Evolutionary conservation across 2,113 vertebrate species (phyloP).

Genomic region (Ptilonorhynchus violaceus): DNA sequence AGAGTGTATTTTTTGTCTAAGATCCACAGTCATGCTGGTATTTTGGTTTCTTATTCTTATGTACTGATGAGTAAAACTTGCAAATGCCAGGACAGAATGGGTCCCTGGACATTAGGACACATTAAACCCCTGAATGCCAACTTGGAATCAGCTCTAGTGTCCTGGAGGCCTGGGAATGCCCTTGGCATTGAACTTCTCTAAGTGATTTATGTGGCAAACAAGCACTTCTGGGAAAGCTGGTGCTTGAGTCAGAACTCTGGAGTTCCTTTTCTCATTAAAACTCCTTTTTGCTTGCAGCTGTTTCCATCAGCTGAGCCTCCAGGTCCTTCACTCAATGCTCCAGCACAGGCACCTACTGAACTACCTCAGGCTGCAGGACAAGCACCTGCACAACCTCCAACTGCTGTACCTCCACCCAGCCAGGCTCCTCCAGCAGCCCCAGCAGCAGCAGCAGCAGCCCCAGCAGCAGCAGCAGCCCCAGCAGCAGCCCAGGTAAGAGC

Average conservation of each 20-base stretch:
- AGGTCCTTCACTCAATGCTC: conserved; percentile 78
- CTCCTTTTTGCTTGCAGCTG: conserved; percentile 63
- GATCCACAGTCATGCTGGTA: not conserved
- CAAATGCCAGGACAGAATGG: not conserved
- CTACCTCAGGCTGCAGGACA: conserved; percentile 89
- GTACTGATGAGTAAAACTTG: not conserved
- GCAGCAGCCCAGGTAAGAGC: conserved; percentile 70
- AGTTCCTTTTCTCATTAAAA: not conserved
- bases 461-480: conserved; percentile 45
- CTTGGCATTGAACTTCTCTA: not conserved
- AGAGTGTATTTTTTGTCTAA: not conserved
- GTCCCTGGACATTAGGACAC: not conserved
- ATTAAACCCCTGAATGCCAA: not conserved
- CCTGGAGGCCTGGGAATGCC: not conserved
- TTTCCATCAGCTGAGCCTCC: conserved; percentile 82
- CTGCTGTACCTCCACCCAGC: conserved; percentile 71
- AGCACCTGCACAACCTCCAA: conserved; percentile 75
- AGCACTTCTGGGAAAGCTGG: not conserved
- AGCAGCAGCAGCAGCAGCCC: not conserved
- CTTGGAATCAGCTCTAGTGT: not conserved
- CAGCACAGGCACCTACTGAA: conserved; percentile 76
- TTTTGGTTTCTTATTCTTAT: not conserved
- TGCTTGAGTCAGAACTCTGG: not conserved
- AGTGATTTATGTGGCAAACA: not conserved
- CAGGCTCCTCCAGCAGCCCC: conserved; percentile 69